Evolutionary conservation across 2,113 vertebrate genomes (phyloP), one percentile per base, ranked within the genome.

Genomic region (Coregonus clupeaformis): DNA sequence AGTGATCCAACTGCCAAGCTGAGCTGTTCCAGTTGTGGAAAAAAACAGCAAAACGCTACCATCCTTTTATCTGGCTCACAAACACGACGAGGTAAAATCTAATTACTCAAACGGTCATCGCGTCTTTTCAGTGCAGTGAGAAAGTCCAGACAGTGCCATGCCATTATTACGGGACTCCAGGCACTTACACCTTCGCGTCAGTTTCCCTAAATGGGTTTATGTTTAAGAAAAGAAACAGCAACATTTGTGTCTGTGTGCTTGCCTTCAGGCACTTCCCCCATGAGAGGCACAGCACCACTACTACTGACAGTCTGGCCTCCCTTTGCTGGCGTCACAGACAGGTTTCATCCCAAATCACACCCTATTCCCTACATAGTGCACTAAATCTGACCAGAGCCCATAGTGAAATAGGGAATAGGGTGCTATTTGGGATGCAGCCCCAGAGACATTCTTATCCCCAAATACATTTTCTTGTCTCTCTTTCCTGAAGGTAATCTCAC

Each of bases 191-290:
- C 82, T 79, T 75, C 82, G 72, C 55, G 47, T 80, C 75, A 81
- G 80, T 79, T 84, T 72, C 87, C 78, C 81, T 69, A 85, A 84
- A 86, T 77, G 73, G 69, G 89, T 77, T 73, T 78, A 32, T 32
- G 73, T 80, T 86, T 83, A 83, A 80, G 85, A 80, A 9, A 77
- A 68, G 79, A 82, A 84, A 88, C 85, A 84, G 73, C 88, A 89
- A 78, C 78, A 78, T 84, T 86, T 80, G 80, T 79, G 77, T 84
- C 78, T 77, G 81, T 16, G 47, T 16, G 12, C 47, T 16, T 49
- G 74, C 85, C 80, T 83, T 3, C 47, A 45, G 89, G 79, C 68
- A 68, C 74, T 80, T 87, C 83, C 83, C 72, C 79, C 55, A 60
- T 24, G 77, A 73, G 76, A 88, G 80, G 77, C 79, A 80, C 80